Evolutionary conservation across 2,888 invertebrate species (phyloP), one percentile per base, ranked within the genome.

Genomic region (Yponomeuta evonymella): DNA sequence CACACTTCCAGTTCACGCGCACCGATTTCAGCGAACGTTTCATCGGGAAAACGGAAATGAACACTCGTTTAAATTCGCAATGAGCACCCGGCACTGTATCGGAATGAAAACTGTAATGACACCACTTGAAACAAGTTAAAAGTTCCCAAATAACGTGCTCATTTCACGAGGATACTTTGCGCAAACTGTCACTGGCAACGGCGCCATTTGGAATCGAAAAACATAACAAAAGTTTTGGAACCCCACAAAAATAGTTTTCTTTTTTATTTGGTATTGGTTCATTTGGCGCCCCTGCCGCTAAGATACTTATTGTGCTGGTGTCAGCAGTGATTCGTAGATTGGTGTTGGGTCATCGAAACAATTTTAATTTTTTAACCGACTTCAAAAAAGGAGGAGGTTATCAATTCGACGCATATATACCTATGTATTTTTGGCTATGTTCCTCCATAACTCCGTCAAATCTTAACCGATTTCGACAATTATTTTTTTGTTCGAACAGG

Each of bases 21-120:
- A 5, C 51, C 51, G 51, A 58, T 58, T 58, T 15, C 51, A 58
- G 15, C 51, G 15, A 58, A 51, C 51, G 51, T 51, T 51, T 51
- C 51, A 51, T 51, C 51, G 51, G 51, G 51, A 51, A 51, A 51
- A 51, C 51, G 51, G 51, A 51, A 51, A 51, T 51, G 51, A 51
- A 58, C 51, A 58, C 51, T 58, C 51, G 51, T 58, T 58, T 58
- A 58, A 58, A 58, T 58, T 15, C 51, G 51, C 51, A 58, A 15
- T 58, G 51, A 58, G 51, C 51, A 58, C 51, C 51, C 51, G 12
- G 15, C 51, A 58, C 51, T 58, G 51, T 58, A 58, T 58, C 15
- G 51, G 15, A 15, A 58, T 58, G 51, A 58, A 58, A 58, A 58
- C 51, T 58, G 51, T 58, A 58, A 58, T 58, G 51, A 58, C 51